Base-by-base conservation (phyloP, 2,113 vertebrate species). In the Jaculus jaculus region DNA sequence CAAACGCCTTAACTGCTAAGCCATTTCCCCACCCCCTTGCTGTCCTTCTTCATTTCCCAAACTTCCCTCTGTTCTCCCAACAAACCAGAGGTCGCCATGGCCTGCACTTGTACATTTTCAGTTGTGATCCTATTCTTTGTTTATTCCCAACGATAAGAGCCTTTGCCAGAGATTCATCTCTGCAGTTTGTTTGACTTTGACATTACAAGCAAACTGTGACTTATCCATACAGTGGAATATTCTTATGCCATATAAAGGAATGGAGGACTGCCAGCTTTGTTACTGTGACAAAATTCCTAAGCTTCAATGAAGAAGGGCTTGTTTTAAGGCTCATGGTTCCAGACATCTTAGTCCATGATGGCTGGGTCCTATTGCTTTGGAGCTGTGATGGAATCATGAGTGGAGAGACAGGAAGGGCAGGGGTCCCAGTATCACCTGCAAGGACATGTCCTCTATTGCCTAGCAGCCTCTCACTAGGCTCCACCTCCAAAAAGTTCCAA, bases 221-320 rank as follows among this genome's bases (percentile, higher is more conserved):
- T 2, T n/a, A 0, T 10, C 4, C 8, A 0, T 2, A 7, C 9
- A 26, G 5, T 3, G 65, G 37, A 83, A 11, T 12, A 11, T 9
- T 4, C 20, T 11, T 11, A 30, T 5, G 60, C 72, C 54, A 2
- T 28, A 2, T 23, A 54, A 28, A 79, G 34, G 65, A 12, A 37
- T 1, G 63, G 37, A 23, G 20, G 1, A 3, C n/a, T 54, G 1
- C 42, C 15, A 26, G 75, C 21, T 58, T 71, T 42, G n/a, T 60
- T 65, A 71, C 87, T 18, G 4, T 24, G 11, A 5, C 24, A 28
- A 7, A 69, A 30, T 21, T 32, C 47, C 32, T 28, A 10, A 68
- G 74, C 24, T 30, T 34, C 61, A 39, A 0, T 15, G 60, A 42
- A 39, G 32, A 75, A 65, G 47, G 21, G 20, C 32, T 21, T 54